phyloP scores from a whole-genome alignment of 2,113 vertebrate species.

The Ascaphus truei region DNA sequence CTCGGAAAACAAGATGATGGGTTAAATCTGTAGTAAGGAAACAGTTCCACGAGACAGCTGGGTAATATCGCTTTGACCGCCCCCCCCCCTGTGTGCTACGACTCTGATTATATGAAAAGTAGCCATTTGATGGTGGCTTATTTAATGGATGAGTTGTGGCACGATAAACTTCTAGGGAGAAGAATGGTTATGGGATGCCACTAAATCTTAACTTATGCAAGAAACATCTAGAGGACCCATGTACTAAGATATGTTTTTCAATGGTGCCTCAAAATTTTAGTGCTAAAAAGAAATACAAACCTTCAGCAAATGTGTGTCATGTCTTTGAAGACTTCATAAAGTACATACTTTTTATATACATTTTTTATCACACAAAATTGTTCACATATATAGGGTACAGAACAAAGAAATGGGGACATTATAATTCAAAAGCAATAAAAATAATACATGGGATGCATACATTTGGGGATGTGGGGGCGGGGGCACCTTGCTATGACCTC shows the following conservation, averaged over 20 bases:
- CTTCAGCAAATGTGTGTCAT: too few relatives aligned
- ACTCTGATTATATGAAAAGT: not conserved
- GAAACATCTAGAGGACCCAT: too few relatives aligned
- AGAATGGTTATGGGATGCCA: not conserved
- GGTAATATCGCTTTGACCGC: constrained; percentile 6
- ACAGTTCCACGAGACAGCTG: constrained; percentile 6
- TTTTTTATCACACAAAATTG: too few relatives aligned
- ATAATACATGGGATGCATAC: not conserved
- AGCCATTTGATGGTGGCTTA: constrained; percentile 13
- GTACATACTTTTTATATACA: too few relatives aligned
- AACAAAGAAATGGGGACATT: too few relatives aligned
- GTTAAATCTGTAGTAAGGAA: constrained; percentile 25
- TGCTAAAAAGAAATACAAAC: too few relatives aligned
- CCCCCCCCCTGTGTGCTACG: constrained; percentile 7
- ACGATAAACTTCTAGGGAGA: constrained; percentile 16
- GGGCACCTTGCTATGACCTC: too few relatives aligned
- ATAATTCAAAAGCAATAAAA: not conserved
- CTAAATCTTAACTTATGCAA: too few relatives aligned
- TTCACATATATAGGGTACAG: too few relatives aligned
- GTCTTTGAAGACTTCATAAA: too few relatives aligned
- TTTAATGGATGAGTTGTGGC: constrained; percentile 26
- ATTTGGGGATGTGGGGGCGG: not conserved
- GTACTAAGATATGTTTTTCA: too few relatives aligned
- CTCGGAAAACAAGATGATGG: not conserved
- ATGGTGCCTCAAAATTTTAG: too few relatives aligned